These are phyloP conservation scores for Cacoxenus indagator DNA, from an alignment of 2,888 invertebrate species.

Conservation along the genomic window DNA sequence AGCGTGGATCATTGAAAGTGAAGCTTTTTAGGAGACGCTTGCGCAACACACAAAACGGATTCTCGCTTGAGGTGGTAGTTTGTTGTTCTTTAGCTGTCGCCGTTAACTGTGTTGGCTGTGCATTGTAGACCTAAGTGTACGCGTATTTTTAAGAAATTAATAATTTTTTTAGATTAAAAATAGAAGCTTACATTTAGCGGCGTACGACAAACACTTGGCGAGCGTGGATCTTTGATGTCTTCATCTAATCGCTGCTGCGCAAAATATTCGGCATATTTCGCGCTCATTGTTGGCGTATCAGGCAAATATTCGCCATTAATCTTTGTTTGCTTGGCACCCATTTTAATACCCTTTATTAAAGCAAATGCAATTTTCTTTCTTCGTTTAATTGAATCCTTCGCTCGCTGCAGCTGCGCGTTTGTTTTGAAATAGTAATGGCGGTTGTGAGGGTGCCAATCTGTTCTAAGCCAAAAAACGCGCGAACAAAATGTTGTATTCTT, in stretches of 20 bases:
- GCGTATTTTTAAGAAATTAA: neutral
- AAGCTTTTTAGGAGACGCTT: constrained; percentile 64
- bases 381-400: neutral
- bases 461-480: neutral
- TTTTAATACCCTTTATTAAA: constrained; percentile 32
- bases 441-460: constrained; percentile 17
- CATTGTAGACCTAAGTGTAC: neutral
- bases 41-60: constrained; percentile 52
- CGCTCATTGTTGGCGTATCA: constrained; percentile 46
- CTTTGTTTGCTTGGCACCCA: constrained; percentile 65
- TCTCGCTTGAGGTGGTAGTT: constrained; percentile 27
- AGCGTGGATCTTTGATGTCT: constrained; percentile 55
- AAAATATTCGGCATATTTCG: neutral
- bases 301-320: constrained; percentile 55
- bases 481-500: neutral
- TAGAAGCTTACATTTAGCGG: constrained; percentile 56
- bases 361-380: neutral
- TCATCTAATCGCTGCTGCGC: neutral
- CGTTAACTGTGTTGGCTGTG: constrained; percentile 35
- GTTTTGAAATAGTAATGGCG: constrained; percentile 50
- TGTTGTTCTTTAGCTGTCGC: neutral
- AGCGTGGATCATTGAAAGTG: constrained; percentile 63
- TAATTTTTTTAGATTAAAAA: neutral
- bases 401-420: constrained; percentile 38
- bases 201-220: constrained; percentile 60